Conservation (phyloP, 2,797 vertebrate species). For the Cossypha heuglini region DNA sequence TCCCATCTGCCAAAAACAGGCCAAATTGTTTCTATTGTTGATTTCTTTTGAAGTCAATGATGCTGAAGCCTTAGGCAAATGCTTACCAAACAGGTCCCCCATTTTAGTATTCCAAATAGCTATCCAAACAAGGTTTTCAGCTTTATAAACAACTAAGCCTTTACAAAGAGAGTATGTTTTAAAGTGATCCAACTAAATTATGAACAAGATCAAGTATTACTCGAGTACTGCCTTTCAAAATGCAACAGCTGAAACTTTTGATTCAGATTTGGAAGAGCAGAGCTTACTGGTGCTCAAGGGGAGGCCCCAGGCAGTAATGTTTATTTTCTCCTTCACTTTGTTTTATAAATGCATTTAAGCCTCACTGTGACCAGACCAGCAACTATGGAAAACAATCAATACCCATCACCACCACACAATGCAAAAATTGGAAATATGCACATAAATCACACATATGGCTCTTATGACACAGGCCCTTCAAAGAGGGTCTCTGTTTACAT, state of each 20-base stretch:
- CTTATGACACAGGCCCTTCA: background rate
- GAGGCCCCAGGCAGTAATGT: background rate
- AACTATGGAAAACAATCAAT: background rate
- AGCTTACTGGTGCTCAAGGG: background rate
- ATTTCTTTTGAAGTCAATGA: conserved; percentile 27
- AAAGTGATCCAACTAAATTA: background rate
- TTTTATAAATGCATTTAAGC: background rate
- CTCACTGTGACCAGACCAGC: background rate
- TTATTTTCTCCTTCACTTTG: background rate
- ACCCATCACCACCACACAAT: background rate
- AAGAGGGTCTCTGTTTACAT: background rate
- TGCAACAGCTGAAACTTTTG: background rate
- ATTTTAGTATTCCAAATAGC: background rate
- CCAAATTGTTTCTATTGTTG: background rate
- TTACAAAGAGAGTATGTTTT: background rate
- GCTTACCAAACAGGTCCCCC: background rate
- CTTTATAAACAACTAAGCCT: background rate
- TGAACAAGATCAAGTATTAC: background rate
- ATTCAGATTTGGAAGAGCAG: background rate
- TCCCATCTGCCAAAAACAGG: background rate
- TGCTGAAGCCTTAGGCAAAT: conserved; percentile 14
- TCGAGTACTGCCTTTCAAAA: background rate
- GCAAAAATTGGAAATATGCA: background rate
- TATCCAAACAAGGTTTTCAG: background rate
- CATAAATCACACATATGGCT: background rate